A percentile compares a stretch with the other conserved stretches of the same genome.
Conservation (phyloP, 2,888 invertebrate species). For the Rotaria magnacalcarata region DNA sequence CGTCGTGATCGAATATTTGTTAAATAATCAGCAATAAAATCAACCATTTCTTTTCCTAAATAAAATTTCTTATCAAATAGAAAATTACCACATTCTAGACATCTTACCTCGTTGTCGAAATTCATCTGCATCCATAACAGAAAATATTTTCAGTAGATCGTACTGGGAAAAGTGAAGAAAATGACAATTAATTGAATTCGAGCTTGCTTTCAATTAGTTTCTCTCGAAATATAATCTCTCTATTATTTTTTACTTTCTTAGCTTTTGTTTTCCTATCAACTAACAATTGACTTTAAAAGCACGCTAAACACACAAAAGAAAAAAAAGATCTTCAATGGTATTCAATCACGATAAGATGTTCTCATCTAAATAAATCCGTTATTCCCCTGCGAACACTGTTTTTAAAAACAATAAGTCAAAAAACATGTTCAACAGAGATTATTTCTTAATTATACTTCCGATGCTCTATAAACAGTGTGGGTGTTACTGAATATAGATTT, state of each 20-base stretch:
- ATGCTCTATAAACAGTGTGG: too few relatives aligned
- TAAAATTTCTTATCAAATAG: not conserved
- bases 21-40: slow-evolving; percentile 82
- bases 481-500: too few relatives aligned
- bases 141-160: not conserved
- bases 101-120: not conserved
- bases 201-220: not conserved
- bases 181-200: not conserved
- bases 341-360: not conserved
- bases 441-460: too few relatives aligned
- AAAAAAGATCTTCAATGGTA: not conserved
- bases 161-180: not conserved
- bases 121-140: not conserved
- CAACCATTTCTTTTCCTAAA: slow-evolving; percentile 75
- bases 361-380: too few relatives aligned
- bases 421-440: too few relatives aligned
- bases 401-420: too few relatives aligned
- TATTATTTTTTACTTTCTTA: not conserved
- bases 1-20: slow-evolving; percentile 71
- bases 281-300: not conserved
- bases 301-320: not conserved
- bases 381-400: too few relatives aligned
- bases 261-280: not conserved
- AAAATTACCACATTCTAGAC: not conserved
- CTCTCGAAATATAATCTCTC: not conserved